These are phyloP conservation scores for Brachyptera putata DNA, from an alignment of 2,888 invertebrate species.

Conservation along the genomic window DNA sequence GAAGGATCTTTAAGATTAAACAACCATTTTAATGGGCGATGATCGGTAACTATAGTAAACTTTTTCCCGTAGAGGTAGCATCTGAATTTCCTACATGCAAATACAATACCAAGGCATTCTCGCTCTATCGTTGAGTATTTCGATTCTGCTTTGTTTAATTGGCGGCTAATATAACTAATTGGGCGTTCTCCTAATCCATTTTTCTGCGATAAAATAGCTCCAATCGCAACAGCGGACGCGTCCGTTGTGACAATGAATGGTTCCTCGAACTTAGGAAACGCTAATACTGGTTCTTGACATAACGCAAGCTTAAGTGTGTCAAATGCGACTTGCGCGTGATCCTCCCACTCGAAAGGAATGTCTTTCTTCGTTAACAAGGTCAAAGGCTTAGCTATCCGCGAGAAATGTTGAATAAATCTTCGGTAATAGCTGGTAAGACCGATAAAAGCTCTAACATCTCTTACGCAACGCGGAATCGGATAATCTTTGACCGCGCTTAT, in stretches of 20 bases:
- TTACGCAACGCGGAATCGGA: not conserved
- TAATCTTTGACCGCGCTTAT: too few species aligned
- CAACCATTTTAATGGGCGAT: too few species aligned
- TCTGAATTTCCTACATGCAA: slow-evolving; percentile 18
- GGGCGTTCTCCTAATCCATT: slow-evolving; percentile 20
- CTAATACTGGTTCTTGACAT: not conserved
- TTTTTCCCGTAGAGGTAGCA: slow-evolving; percentile 26
- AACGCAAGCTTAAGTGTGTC: not conserved
- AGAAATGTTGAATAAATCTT: not conserved
- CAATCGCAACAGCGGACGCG: slow-evolving; percentile 27
- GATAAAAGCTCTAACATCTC: not conserved
- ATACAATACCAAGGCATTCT: slow-evolving; percentile 28
- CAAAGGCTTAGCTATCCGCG: not conserved
- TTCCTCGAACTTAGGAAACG: not conserved
- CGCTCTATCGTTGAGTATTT: slow-evolving; percentile 24
- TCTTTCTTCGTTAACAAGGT: not conserved
- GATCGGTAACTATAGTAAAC: slow-evolving; percentile 29
- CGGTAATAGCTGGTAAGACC: slow-evolving; percentile 6
- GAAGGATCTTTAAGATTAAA: too few species aligned
- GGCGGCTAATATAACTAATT: slow-evolving; percentile 24
- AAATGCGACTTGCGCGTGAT: not conserved
- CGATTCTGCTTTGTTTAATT: not conserved
- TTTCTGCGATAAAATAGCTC: slow-evolving; percentile 27
- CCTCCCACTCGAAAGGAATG: not conserved
- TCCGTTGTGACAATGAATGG: slow-evolving; percentile 14